Base-by-base conservation (phyloP, 2,797 vertebrate genomes). In the Percopsis omiscomaycus region DNA sequence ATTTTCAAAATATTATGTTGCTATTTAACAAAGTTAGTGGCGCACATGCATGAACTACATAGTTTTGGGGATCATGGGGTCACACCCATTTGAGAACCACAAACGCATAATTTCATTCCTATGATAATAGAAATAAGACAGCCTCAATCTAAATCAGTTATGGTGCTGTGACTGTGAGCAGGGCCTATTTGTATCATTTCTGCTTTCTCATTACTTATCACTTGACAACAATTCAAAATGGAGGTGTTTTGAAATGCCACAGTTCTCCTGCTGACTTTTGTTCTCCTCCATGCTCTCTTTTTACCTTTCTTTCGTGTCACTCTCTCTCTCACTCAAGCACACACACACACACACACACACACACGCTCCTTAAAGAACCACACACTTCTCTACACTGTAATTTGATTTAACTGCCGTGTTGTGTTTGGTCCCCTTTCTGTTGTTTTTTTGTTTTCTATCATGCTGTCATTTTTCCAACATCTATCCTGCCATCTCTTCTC, bases 181-280 rank as follows among this genome's bases (percentile, higher is more conserved):
- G 69, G 75, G 69, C 67, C 60, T 58, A 45, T 61, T 52, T 28
- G n/a, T 15, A 28, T 14, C 64, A 13, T 27, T 16, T 48, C 48
- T 65, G 52, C 22, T 4, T 62, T 3, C 4, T 69, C 68, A 68
- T 42, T 66, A 68, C 66, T 68, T 68, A 73, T 13, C 68, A 64
- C 67, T 73, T 59, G 78, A 52, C 59, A 59, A 52, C 59, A 59
- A 72, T 69, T 77, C 74, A 80, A 85, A 84, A 84, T 79, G 81
- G 78, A 81, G 83, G 13, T 68, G 69, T 77, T 78, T 86, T 70
- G 62, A n/a, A 74, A 77, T 22, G 79, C 82, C 74, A 79, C 78
- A 81, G 62, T 58, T 70, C 75, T 86, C 78, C 75, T 66, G 70
- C 74, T 27, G 69, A 71, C 73, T 74, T 59, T 69, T 64, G 79